These are phyloP conservation scores for Rhabdophis nuchalis DNA, from an alignment of 2,797 vertebrate genomes.

Conservation along the genomic window DNA sequence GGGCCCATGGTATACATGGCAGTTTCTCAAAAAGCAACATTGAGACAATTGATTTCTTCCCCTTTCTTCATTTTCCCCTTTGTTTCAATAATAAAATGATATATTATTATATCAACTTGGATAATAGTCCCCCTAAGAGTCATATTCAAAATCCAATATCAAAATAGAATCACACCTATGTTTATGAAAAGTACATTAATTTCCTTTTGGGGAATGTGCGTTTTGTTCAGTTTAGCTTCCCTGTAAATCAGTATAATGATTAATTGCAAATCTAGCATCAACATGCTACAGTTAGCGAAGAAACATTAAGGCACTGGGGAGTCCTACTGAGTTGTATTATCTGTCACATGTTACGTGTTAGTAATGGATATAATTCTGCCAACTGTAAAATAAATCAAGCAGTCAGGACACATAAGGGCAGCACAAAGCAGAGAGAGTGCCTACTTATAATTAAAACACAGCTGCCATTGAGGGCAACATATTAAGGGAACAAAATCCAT, in stretches of 20 bases:
- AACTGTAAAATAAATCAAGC: constrained; percentile 36
- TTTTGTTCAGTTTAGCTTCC: neutral
- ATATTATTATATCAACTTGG: neutral
- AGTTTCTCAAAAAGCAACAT: neutral
- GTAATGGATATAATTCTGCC: constrained; percentile 16
- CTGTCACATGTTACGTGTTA: constrained; percentile 24
- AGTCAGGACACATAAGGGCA: neutral
- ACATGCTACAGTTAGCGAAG: constrained; percentile 7
- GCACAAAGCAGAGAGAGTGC: constrained; percentile 24
- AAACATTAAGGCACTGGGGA: constrained; percentile 5
- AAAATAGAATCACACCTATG: constrained; percentile 3
- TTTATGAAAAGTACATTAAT: neutral
- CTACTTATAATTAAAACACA: constrained; percentile 30
- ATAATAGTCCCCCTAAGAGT: constrained; percentile 6
- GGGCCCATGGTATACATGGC: neutral
- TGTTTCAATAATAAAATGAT: neutral
- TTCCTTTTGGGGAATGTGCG: constrained; percentile 23
- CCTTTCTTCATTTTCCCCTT: neutral
- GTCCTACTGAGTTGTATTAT: neutral
- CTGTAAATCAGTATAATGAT: neutral
- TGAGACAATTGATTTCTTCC: neutral
- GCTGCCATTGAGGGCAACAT: constrained; percentile 28
- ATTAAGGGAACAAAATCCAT: constrained; percentile 48
- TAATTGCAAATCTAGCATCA: constrained; percentile 31
- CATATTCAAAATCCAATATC: constrained; percentile 5